Conservation (phyloP, 2,888 invertebrate genomes). For the Ferrisia virgata region DNA sequence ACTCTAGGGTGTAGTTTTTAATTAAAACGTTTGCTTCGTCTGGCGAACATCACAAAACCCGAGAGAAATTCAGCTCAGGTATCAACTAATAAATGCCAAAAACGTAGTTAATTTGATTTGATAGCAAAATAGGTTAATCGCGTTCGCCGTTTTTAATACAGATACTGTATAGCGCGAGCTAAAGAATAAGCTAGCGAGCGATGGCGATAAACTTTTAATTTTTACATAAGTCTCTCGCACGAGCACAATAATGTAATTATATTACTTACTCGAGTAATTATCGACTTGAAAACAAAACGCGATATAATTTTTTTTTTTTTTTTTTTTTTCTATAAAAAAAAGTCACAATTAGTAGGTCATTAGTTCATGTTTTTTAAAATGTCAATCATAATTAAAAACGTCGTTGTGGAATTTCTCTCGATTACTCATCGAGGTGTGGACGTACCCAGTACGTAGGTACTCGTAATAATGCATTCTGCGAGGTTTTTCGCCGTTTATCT, state of each 20-base stretch:
- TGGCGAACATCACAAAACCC: neutral
- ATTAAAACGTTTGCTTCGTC: neutral
- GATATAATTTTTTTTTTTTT: neutral
- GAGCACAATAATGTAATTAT: neutral
- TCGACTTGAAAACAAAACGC: neutral
- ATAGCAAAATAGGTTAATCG: neutral
- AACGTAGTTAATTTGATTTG: neutral
- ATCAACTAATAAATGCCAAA: slow-evolving; percentile 2
- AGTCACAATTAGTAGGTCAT: slow-evolving; percentile 22
- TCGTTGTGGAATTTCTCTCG: neutral
- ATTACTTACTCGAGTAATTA: slow-evolving; percentile 1
- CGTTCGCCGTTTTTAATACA: neutral
- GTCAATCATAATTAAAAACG: slow-evolving; percentile 3
- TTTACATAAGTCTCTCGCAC: neutral
- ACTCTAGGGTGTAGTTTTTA: neutral
- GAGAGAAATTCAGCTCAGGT: neutral
- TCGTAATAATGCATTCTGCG: neutral
- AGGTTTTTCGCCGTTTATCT: neutral
- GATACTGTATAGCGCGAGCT: too few relatives aligned
- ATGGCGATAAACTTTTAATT: neutral
- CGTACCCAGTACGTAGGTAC: too few relatives aligned
- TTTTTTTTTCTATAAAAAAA: neutral
- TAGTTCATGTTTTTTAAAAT: slow-evolving; percentile 9
- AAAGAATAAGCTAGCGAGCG: neutral
- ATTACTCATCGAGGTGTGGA: slow-evolving; percentile 3